Evolutionary conservation across 2,888 invertebrate genomes (phyloP), one percentile per base, ranked within the genome.

Genomic region (Sturmia bella): DNA sequence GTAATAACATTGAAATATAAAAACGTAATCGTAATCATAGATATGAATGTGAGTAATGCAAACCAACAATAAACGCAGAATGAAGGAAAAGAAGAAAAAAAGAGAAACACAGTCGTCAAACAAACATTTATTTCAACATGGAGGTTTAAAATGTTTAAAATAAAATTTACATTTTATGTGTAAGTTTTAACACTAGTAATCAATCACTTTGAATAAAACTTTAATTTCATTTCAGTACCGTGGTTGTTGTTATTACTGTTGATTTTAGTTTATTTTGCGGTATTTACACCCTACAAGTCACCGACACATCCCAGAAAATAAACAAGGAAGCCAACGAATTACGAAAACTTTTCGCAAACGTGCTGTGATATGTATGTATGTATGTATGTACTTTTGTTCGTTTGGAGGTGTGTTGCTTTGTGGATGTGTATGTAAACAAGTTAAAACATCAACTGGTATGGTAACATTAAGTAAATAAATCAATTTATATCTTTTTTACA

Each of bases 151-250:
- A 75, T 27, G 17, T 48, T 56, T 52, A 9, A 79, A 52, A 52
- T 48, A 74, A 74, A 72, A 76, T 76, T 76, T 72, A 52, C 80
- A 76, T 80, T 76, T 61, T 66, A 61, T 72, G 76, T 76, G 70
- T 32, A 80, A 76, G 66, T 76, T 76, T 80, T 76, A 76, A 80
- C 70, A 76, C 76, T 41, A 72, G 76, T 61, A 76, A 80, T 80
- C 80, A 80, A 80, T 80, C 80, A 80, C 76, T 66, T 70, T 72
- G 76, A 66, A 72, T 76, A 80, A 69, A 80, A 76, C 57, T 76
- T 76, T 66, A 72, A 66, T 80, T 72, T 75, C 45, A 72, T 76
- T 76, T 72, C 63, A 72, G 64, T 66, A 50, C 43, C 54, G 27
- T 56, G 32, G 17, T 61, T 66, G 50, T 48, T 64, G 57, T 64